Evolutionary conservation across 2,113 vertebrate species (phyloP).

Genomic region (Syngnathus typhle): DNA sequence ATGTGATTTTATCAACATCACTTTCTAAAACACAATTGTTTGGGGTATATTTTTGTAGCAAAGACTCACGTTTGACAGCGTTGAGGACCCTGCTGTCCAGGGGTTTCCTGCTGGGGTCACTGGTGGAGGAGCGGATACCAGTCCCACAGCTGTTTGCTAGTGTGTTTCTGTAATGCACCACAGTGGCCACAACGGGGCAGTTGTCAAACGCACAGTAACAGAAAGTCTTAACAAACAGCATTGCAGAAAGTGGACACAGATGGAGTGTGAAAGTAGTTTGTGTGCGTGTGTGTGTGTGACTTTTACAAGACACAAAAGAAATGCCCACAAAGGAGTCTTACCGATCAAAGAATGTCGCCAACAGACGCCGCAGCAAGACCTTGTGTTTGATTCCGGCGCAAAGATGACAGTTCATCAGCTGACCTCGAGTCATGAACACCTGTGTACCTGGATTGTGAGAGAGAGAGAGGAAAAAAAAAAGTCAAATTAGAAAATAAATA

Average conservation of each 20-base stretch:
- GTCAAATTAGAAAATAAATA: not conserved
- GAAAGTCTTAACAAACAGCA: constrained; percentile 33
- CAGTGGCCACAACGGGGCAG: constrained; percentile 63
- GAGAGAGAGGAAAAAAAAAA: not conserved
- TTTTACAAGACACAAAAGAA: not conserved
- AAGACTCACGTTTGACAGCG: constrained; percentile 89
- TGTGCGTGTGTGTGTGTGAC: constrained; percentile 29
- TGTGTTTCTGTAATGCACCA: constrained; percentile 79
- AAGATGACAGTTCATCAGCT: constrained; percentile 98
- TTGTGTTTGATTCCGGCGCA: constrained; percentile 98
- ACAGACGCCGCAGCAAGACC: constrained; percentile 88
- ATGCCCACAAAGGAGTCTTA: constrained; percentile 43
- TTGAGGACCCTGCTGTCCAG: constrained; percentile 96
- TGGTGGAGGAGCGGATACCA: constrained; percentile 94
- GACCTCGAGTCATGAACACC: constrained; percentile 94
- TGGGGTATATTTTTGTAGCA: not conserved
- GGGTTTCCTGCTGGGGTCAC: constrained; percentile 93
- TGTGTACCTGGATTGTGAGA: constrained; percentile 75
- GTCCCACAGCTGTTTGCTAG: constrained; percentile 98
- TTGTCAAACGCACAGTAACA: constrained; percentile 47
- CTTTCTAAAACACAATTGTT: not conserved
- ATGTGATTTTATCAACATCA: too few relatives aligned
- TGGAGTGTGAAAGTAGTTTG: constrained; percentile 55
- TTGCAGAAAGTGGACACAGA: constrained; percentile 60
- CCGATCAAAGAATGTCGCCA: constrained; percentile 98